These are phyloP conservation scores for Pseudonaja textilis DNA, from an alignment of 2,113 vertebrate genomes.

Conservation along the genomic window DNA sequence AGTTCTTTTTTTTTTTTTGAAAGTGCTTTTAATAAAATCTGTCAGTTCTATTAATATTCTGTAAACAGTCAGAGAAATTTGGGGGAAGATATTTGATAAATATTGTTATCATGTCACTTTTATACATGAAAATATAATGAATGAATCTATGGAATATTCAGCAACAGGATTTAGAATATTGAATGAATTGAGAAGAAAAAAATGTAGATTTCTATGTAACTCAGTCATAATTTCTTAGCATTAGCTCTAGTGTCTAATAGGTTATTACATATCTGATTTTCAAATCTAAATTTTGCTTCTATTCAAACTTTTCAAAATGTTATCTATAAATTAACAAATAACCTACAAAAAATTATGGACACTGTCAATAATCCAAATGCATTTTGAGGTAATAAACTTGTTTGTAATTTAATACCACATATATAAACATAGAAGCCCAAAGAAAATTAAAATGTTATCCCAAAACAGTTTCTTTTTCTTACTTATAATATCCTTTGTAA, in stretches of 20 bases:
- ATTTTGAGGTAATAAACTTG: neutral
- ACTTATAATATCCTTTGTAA: neutral
- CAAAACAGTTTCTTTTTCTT: constrained; percentile 11
- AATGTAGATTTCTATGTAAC: neutral
- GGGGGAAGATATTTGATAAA: neutral
- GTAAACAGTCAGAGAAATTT: neutral
- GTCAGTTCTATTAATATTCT: neutral
- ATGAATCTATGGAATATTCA: neutral
- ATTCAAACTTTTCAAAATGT: neutral
- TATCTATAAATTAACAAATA: constrained; percentile 5
- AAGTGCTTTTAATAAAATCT: neutral
- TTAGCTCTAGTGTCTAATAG: too few relatives aligned
- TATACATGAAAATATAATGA: neutral
- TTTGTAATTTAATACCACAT: constrained; percentile 11
- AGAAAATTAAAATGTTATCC: constrained; percentile 8
- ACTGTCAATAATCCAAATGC: neutral
- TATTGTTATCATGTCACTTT: neutral
- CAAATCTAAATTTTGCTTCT: neutral
- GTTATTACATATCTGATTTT: neutral
- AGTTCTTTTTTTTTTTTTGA: neutral
- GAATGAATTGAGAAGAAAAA: neutral
- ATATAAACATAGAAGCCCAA: constrained; percentile 13
- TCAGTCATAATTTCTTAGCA: neutral
- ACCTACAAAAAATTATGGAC: neutral
- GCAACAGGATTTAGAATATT: neutral